These are phyloP conservation scores for Aquatica leii DNA, from an alignment of 2,888 invertebrate species.

Conservation along the genomic window DNA sequence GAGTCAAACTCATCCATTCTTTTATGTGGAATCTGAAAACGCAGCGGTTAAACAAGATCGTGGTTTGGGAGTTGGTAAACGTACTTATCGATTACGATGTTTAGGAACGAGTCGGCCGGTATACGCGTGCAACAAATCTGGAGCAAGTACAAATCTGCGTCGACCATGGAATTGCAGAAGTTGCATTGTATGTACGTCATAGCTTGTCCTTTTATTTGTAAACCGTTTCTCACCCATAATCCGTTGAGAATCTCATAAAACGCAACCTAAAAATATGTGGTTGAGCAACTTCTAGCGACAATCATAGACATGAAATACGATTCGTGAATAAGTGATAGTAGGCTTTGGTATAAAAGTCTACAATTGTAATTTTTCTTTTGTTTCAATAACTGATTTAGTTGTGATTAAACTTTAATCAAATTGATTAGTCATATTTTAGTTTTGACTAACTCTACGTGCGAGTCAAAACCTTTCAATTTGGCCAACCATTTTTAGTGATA, in stretches of 20 bases:
- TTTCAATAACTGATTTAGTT: too few relatives aligned
- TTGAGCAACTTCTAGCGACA: too few relatives aligned
- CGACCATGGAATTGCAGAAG: constrained; percentile 98
- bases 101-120: constrained; percentile 84
- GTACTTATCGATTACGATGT: constrained; percentile 88
- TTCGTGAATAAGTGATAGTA: too few relatives aligned
- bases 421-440: too few relatives aligned
- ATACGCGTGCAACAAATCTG: constrained; percentile 93
- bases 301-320: too few relatives aligned
- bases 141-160: constrained; percentile 94
- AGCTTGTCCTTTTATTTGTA: constrained; percentile 98
- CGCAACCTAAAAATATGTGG: constrained; percentile 80
- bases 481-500: too few relatives aligned
- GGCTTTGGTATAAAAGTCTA: too few relatives aligned
- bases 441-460: too few relatives aligned
- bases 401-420: too few relatives aligned
- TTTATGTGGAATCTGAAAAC: constrained; percentile 80
- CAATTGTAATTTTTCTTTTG: too few relatives aligned
- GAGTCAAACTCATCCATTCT: constrained; percentile 84
- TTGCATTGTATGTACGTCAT: constrained; percentile 99
- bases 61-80: constrained; percentile 51
- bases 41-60: too few relatives aligned
- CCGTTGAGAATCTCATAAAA: constrained; percentile 95
- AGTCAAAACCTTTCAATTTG: too few relatives aligned
- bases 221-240: constrained; percentile 95